These are phyloP conservation scores for Porites evermanni DNA, from an alignment of 92 coral and sea anemone species.

Conservation along the genomic window DNA sequence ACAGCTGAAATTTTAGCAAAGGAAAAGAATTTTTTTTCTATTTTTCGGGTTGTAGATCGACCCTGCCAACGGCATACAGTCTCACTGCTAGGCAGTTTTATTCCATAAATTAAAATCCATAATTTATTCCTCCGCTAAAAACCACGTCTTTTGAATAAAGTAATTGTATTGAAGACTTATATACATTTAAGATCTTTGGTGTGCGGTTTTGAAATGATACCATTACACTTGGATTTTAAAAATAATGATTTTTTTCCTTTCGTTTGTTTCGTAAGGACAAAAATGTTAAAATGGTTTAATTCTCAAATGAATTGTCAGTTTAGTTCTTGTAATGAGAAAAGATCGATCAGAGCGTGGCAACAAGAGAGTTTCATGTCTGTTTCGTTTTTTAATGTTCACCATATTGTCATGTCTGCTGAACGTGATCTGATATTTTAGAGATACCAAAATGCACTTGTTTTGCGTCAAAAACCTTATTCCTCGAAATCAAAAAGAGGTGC, in stretches of 20 bases:
- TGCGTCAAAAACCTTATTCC: background rate
- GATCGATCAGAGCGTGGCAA: background rate
- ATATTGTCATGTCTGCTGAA: background rate
- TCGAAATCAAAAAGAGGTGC: background rate
- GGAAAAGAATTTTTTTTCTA: background rate
- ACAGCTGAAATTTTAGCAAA: background rate
- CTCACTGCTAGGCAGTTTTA: constrained; percentile 56
- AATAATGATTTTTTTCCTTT: constrained; percentile 11
- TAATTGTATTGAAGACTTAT: constrained; percentile 22
- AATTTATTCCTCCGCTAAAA: constrained; percentile 51
- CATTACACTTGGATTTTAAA: constrained; percentile 28
- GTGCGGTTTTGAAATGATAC: constrained; percentile 28
- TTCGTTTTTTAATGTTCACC: background rate
- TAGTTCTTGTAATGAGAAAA: background rate
- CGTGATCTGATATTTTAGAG: background rate
- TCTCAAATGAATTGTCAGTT: constrained; percentile 6
- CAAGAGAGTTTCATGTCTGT: background rate
- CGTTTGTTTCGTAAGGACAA: background rate
- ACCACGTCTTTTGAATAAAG: constrained; percentile 52
- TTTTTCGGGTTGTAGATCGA: background rate
- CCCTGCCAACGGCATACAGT: constrained; percentile 5
- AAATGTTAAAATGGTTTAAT: background rate
- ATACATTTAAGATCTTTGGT: constrained; percentile 14
- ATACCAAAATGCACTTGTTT: constrained; percentile 23
- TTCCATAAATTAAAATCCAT: constrained; percentile 54